phyloP scores from a whole-genome alignment of 2,797 vertebrate genomes.

The Salmo trutta region DNA sequence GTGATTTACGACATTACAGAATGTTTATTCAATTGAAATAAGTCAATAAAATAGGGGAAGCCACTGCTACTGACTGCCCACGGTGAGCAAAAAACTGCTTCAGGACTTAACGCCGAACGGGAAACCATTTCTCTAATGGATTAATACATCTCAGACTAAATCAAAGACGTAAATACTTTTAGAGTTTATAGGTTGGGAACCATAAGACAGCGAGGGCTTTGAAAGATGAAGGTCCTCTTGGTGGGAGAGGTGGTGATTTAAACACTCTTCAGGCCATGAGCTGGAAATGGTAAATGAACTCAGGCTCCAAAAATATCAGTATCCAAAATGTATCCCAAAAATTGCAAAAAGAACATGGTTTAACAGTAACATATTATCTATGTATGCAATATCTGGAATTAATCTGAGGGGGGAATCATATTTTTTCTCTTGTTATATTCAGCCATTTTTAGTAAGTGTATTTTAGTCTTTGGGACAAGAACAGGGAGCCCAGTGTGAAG shows the following conservation, averaged over 20 bases:
- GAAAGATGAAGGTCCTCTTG: slow-evolving; percentile 24
- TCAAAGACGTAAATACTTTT: slow-evolving; percentile 41
- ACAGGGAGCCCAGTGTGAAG: background rate
- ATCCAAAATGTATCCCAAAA: background rate
- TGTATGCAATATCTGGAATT: too few species aligned
- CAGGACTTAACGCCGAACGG: slow-evolving; percentile 16
- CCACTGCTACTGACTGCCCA: slow-evolving; percentile 25
- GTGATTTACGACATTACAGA: slow-evolving; percentile 45
- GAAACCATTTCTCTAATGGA: slow-evolving; percentile 39
- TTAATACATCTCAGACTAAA: slow-evolving; percentile 43
- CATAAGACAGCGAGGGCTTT: slow-evolving; percentile 3
- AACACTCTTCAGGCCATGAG: background rate
- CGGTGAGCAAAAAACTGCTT: slow-evolving; percentile 28
- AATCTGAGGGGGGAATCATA: too few species aligned
- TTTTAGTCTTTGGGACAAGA: slow-evolving; percentile 2
- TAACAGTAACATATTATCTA: too few species aligned
- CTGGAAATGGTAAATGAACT: background rate
- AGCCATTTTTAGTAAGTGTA: background rate
- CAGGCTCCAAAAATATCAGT: background rate
- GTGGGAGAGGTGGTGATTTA: slow-evolving; percentile 9
- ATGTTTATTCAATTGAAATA: slow-evolving; percentile 48
- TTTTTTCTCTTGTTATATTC: background rate
- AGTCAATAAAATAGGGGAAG: slow-evolving; percentile 36
- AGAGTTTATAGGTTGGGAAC: slow-evolving; percentile 15
- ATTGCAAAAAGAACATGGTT: background rate